Evolutionary conservation across 2,888 invertebrate genomes (phyloP).

Genomic region (Stenurella melanura): DNA sequence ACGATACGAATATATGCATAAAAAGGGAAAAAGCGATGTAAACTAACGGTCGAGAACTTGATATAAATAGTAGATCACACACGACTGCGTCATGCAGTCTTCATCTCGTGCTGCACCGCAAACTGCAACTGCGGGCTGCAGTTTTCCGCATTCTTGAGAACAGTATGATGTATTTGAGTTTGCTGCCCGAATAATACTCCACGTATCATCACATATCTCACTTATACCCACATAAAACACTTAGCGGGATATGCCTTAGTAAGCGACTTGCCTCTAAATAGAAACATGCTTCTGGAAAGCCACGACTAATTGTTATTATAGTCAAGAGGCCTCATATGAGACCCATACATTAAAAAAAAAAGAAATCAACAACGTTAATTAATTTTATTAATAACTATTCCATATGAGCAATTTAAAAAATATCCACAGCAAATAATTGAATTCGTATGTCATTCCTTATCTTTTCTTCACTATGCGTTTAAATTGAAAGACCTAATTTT

Average conservation of each 20-base stretch:
- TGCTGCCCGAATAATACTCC: conserved; percentile 13
- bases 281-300: conserved; percentile 32
- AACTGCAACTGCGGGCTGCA: conserved; percentile 24
- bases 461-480: no score
- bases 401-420: neutral
- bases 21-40: conserved; percentile 43
- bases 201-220: conserved; percentile 35
- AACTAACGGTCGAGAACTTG: conserved; percentile 47
- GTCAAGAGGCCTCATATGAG: neutral
- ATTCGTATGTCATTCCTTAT: no score
- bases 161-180: conserved; percentile 37
- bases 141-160: conserved; percentile 38
- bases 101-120: conserved; percentile 44
- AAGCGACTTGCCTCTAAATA: conserved; percentile 19
- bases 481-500: no score
- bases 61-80: conserved; percentile 57
- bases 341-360: neutral
- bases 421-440: no score
- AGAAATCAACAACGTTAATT: neutral
- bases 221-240: conserved; percentile 9
- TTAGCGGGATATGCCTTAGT: conserved; percentile 17
- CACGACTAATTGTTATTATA: conserved; percentile 25
- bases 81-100: conserved; percentile 56
- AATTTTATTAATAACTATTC: neutral
- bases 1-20: conserved; percentile 35